Percentiles rank a stretch among this genome's conserved stretches.
phyloP scores from a whole-genome alignment of 2,113 vertebrate genomes.

The Etheostoma spectabile region DNA sequence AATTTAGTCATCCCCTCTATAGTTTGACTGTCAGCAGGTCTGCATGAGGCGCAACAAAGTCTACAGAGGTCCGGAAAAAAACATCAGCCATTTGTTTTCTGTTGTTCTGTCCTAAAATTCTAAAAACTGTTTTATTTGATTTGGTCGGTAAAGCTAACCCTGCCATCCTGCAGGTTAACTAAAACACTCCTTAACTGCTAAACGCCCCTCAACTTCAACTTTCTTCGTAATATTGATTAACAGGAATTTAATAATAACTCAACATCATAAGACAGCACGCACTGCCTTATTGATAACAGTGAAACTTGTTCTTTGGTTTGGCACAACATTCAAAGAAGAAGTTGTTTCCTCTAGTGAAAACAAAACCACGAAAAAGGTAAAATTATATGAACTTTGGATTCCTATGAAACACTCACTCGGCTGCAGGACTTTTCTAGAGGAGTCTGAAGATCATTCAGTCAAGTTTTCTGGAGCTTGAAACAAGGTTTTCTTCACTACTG shows the following conservation, averaged over 20 bases:
- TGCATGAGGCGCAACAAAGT: not conserved
- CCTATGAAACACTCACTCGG: not conserved
- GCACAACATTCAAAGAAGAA: not conserved
- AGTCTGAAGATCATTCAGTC: not conserved
- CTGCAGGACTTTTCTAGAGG: not conserved
- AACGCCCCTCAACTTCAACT: not conserved
- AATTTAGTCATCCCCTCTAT: not conserved
- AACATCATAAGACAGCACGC: not conserved
- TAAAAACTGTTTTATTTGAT: not conserved
- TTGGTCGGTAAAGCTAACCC: not conserved
- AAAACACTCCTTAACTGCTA: not conserved
- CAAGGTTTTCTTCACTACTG: not conserved
- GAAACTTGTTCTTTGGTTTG: not conserved
- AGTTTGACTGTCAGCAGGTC: conserved; percentile 1
- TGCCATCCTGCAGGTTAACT: not conserved
- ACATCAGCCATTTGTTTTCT: not conserved
- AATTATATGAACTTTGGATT: not conserved
- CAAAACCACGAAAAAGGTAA: not conserved
- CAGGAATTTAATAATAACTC: not conserved
- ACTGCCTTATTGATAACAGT: not conserved
- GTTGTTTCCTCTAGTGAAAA: not conserved
- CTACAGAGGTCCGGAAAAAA: not conserved
- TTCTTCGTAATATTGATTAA: not conserved
- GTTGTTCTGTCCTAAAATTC: not conserved
- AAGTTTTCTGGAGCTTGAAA: not conserved